These are phyloP conservation scores for Phenacoccus solenopsis DNA, from an alignment of 1,140 invertebrate species.

Conservation along the genomic window DNA sequence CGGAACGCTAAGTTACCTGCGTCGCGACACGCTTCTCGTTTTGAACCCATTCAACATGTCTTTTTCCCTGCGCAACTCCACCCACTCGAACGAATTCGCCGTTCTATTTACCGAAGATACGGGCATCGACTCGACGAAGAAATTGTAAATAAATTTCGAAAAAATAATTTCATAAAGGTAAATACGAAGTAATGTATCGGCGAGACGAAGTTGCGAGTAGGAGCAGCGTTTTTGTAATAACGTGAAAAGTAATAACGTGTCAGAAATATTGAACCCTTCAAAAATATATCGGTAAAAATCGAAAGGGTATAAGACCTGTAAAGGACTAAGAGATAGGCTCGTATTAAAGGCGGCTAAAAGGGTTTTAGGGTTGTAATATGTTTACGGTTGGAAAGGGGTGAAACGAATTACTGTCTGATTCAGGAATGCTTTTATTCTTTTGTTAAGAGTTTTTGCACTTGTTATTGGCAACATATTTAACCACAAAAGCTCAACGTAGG, in stretches of 20 bases:
- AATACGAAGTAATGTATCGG: neutral
- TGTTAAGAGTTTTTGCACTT: slow-evolving; percentile 10
- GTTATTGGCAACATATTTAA: slow-evolving; percentile 17
- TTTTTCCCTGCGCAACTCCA: neutral
- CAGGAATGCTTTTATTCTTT: slow-evolving; percentile 11
- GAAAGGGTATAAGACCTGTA: slow-evolving; percentile 15
- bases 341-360: neutral
- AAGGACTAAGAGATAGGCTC: slow-evolving; percentile 6
- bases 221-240: neutral
- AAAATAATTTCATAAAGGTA: neutral
- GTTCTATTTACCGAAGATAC: neutral
- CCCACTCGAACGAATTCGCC: neutral
- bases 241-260: slow-evolving; percentile 9
- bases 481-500: slow-evolving; percentile 4
- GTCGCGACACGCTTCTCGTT: too few relatives aligned
- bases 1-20: too few relatives aligned
- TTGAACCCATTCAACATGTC: too few relatives aligned
- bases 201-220: neutral
- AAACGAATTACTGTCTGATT: slow-evolving; percentile 18
- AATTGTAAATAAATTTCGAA: neutral
- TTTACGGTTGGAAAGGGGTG: slow-evolving; percentile 15
- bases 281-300: slow-evolving; percentile 13
- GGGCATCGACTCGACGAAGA: neutral
- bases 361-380: slow-evolving; percentile 13
- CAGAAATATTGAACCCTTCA: slow-evolving; percentile 15